Conservation (phyloP, 2,888 invertebrate genomes). For the Rhagonycha fulva region DNA sequence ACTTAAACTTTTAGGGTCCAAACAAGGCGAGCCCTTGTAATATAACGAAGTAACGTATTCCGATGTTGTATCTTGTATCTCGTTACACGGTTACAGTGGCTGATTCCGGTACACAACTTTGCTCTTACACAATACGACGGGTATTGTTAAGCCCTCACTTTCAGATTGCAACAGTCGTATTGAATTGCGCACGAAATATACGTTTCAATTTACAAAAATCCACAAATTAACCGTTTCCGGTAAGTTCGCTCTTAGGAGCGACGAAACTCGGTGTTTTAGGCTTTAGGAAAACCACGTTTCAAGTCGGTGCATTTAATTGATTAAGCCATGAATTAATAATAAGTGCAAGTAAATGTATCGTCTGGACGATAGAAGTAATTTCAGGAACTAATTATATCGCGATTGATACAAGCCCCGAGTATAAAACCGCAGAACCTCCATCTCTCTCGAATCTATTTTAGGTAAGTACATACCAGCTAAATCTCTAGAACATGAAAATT, state of each 20-base stretch:
- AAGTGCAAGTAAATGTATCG: not conserved
- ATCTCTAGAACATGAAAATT: not conserved
- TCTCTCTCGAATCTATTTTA: not conserved
- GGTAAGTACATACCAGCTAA: not conserved
- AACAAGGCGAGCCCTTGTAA: not conserved
- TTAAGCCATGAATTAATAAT: not conserved
- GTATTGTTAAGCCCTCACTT: slow-evolving; percentile 22
- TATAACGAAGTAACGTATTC: slow-evolving; percentile 4
- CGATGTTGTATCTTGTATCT: slow-evolving; percentile 11
- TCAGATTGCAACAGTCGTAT: slow-evolving; percentile 19
- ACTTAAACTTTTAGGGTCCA: not conserved
- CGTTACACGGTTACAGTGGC: slow-evolving; percentile 18
- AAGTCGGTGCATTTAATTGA: not conserved
- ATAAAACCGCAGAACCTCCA: slow-evolving; percentile 2
- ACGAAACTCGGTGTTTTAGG: too few relatives aligned
- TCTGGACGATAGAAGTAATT: slow-evolving; percentile 29
- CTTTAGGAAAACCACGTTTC: too few relatives aligned
- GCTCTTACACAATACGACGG: slow-evolving; percentile 13
- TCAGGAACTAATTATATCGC: slow-evolving; percentile 43
- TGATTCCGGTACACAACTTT: slow-evolving; percentile 17
- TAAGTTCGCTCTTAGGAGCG: not conserved
- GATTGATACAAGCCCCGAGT: slow-evolving; percentile 39
- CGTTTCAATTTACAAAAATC: not conserved
- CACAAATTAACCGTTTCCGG: not conserved
- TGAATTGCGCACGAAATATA: slow-evolving; percentile 7